These are phyloP conservation scores for Macroglossus sobrinus DNA, from an alignment of 2,113 vertebrate genomes.

Conservation along the genomic window DNA sequence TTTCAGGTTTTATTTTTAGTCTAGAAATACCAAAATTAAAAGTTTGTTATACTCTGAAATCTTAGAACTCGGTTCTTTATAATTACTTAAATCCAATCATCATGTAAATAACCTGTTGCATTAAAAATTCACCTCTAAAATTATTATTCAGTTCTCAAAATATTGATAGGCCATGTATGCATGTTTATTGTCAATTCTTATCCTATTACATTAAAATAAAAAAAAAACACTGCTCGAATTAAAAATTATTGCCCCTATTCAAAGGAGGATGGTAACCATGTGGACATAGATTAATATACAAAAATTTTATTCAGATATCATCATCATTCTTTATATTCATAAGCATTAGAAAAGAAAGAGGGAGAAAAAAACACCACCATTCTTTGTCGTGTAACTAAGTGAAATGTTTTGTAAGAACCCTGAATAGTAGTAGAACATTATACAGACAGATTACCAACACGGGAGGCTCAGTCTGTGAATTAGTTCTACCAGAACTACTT, in stretches of 20 bases:
- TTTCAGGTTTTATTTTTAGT: conserved; percentile 23
- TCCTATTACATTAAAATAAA: conserved; percentile 3
- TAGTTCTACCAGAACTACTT: conserved; percentile 86
- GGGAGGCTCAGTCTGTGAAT: conserved; percentile 80
- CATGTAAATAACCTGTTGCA: conserved; percentile 32
- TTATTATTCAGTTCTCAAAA: not conserved
- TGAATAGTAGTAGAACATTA: conserved; percentile 55
- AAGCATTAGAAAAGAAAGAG: conserved; percentile 37
- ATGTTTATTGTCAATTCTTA: not conserved
- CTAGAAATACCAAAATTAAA: not conserved
- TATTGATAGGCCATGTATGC: not conserved
- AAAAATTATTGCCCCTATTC: conserved; percentile 13
- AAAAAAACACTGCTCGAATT: not conserved
- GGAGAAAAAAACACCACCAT: not conserved
- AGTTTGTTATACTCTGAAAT: not conserved
- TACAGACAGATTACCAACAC: conserved; percentile 73
- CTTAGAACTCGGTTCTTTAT: conserved; percentile 25
- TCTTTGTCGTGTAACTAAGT: conserved; percentile 37
- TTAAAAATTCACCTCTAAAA: conserved; percentile 1
- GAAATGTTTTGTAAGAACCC: conserved; percentile 33
- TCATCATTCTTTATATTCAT: not conserved
- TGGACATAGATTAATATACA: conserved; percentile 24
- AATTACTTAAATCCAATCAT: not conserved
- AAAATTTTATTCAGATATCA: conserved; percentile 35
- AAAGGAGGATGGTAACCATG: not conserved